These are phyloP conservation scores for Podilymbus podiceps DNA, from an alignment of 2,113 vertebrate genomes.

Conservation along the genomic window DNA sequence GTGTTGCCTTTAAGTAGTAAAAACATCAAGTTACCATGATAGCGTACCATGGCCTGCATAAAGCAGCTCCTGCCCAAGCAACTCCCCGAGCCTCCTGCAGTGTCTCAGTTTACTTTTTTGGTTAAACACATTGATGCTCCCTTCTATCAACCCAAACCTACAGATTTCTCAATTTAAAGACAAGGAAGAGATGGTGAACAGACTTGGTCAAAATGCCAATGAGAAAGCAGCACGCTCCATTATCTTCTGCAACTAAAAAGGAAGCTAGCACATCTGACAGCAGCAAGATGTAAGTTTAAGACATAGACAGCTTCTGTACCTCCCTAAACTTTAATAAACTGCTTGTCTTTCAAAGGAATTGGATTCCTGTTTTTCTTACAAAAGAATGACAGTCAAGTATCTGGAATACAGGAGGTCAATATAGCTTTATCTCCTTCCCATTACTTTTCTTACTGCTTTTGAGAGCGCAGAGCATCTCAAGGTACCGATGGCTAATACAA, in stretches of 20 bases:
- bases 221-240: neutral
- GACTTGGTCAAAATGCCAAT: neutral
- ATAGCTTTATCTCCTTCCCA: neutral
- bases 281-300: neutral
- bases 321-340: neutral
- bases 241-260: neutral
- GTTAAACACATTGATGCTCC: neutral
- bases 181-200: neutral
- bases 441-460: neutral
- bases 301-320: neutral
- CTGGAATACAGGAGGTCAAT: neutral
- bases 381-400: neutral
- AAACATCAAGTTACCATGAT: neutral
- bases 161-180: neutral
- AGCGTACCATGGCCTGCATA: neutral
- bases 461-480: neutral
- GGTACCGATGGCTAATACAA: neutral
- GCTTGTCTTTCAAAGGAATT: neutral
- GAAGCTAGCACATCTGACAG: neutral
- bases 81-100: neutral
- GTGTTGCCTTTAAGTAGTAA: neutral
- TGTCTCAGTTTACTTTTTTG: neutral
- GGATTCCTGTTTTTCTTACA: neutral
- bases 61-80: neutral
- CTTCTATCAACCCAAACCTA: neutral